Evolutionary conservation across 2,888 invertebrate genomes (phyloP).

Genomic region (Chironomus tentans): DNA sequence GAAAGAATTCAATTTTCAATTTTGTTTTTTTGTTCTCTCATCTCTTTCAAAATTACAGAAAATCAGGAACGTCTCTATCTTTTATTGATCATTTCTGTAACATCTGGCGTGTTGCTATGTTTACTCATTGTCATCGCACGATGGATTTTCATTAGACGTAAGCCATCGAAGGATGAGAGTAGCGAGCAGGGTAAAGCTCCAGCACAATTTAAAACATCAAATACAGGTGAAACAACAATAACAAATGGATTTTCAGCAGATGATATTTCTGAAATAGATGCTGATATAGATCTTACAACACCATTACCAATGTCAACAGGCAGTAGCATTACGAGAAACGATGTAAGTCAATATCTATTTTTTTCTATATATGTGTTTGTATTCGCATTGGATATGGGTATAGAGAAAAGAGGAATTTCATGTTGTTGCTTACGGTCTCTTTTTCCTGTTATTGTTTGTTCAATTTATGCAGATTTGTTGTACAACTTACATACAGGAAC

Average conservation of each 20-base stretch:
- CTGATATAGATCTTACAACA: slow-evolving; percentile 58
- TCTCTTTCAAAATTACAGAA: slow-evolving; percentile 32
- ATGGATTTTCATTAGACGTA: slow-evolving; percentile 57
- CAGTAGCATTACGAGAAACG: slow-evolving; percentile 36
- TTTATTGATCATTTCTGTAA: slow-evolving; percentile 69
- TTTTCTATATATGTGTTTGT: no score
- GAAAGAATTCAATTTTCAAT: background rate
- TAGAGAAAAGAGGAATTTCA: background rate
- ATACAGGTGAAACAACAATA: slow-evolving; percentile 63
- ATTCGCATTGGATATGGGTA: background rate
- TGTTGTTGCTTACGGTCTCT: background rate
- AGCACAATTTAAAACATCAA: slow-evolving; percentile 57
- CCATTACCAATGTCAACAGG: slow-evolving; percentile 46
- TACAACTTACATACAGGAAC: no score
- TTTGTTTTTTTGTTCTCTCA: slow-evolving; percentile 20
- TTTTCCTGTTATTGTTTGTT: background rate
- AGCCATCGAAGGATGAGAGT: slow-evolving; percentile 43
- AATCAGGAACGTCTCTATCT: slow-evolving; percentile 58
- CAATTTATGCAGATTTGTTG: no score
- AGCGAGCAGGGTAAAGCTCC: slow-evolving; percentile 34
- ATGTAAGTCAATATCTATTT: slow-evolving; percentile 34
- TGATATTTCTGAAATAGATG: slow-evolving; percentile 76
- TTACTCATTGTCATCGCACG: slow-evolving; percentile 62
- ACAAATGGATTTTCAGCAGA: slow-evolving; percentile 71
- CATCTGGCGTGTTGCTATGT: slow-evolving; percentile 61